Base-by-base conservation (phyloP, 2,113 vertebrate species). In the Semnornis frantzii region DNA sequence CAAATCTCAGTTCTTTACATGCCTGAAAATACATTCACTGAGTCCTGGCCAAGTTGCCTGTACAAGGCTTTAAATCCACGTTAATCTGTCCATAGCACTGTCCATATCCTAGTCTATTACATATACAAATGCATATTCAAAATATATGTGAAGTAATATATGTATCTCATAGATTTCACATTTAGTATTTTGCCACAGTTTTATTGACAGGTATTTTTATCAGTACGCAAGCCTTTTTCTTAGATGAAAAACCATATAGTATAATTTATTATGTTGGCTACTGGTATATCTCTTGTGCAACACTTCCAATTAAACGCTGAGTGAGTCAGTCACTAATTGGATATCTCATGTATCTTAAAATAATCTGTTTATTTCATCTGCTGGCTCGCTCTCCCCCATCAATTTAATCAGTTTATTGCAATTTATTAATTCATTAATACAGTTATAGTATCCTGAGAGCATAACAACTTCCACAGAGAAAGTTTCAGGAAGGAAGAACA, bases 331-430 rank as follows among this genome's bases (percentile, higher is more conserved):
- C 66, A 68, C 93, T 96, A 95, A 96, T 89, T 95, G 19, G 37
- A 16, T 88, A 94, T 91, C 84, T 92, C 91, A 82, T 75, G 39
- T 73, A 94, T 96, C 92, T 97, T 94, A 79, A 94, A 96, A 96
- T 93, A 95, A 97, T 94, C 92, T 91, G 58, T 89, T 93, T 94
- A 62, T 89, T 96, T 96, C 85, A 97, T 94, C 89, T 94, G 39
- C 37, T 94, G 89, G 85, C 70, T 95, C 87, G 57, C 39, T 89
- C 81, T 85, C 55, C 57, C 17, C 83, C 78, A 94, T 64, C 83
- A 92, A 86, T 95, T 96, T 95, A 91, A 96, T 95, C 93, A 96
- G 91, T 94, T 97, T 97, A 92, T 80, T 90, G 66, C 92, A 91
- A 97, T 6, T 94, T 92, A 97, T 96, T 55, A 89, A 91, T 95